Evolutionary conservation across 2,113 vertebrate genomes (phyloP).

Genomic region (Poeciliopsis turrubarensis): DNA sequence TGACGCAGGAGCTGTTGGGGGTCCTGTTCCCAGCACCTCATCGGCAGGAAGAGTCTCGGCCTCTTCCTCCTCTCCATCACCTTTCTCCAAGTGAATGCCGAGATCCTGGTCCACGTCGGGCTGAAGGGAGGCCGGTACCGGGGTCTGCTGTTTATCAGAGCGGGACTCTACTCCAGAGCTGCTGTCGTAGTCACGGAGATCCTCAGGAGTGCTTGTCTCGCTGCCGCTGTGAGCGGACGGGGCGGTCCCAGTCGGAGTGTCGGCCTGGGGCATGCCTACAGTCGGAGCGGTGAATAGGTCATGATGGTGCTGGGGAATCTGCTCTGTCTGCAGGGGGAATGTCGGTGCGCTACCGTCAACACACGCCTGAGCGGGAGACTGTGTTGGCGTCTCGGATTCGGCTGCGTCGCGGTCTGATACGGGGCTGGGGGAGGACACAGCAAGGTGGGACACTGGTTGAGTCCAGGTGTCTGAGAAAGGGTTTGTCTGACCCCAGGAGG

Average conservation of each 20-base stretch:
- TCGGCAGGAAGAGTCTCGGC: slow-evolving; percentile 84
- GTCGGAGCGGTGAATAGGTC: slow-evolving; percentile 42
- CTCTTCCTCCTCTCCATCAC: slow-evolving; percentile 83
- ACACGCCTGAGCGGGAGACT: slow-evolving; percentile 70
- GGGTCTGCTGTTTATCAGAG: slow-evolving; percentile 81
- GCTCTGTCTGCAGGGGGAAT: slow-evolving; percentile 41
- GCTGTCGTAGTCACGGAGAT: slow-evolving; percentile 88
- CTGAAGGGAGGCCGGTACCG: slow-evolving; percentile 70
- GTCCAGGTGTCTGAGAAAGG: slow-evolving; percentile 76
- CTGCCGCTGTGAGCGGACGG: slow-evolving; percentile 86
- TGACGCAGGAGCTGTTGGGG: slow-evolving; percentile 80
- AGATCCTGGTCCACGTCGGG: slow-evolving; percentile 83
- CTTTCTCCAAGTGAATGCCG: slow-evolving; percentile 83
- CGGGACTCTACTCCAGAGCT: slow-evolving; percentile 86
- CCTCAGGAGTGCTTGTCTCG: slow-evolving; percentile 89
- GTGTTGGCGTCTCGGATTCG: slow-evolving; percentile 69
- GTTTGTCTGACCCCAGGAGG: slow-evolving; percentile 73
- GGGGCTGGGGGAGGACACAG: slow-evolving; percentile 62
- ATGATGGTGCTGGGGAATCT: slow-evolving; percentile 11
- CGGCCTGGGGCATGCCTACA: slow-evolving; percentile 79
- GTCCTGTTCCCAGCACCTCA: slow-evolving; percentile 80
- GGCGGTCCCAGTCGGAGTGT: slow-evolving; percentile 83
- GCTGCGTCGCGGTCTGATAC: slow-evolving; percentile 60
- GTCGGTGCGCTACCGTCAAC: slow-evolving; percentile 54
- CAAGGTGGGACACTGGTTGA: slow-evolving; percentile 71